Percentiles rank a stretch among this genome's conserved stretches.
Evolutionary conservation across 2,797 vertebrate genomes (phyloP).

Genomic region (Vultur gryphus): DNA sequence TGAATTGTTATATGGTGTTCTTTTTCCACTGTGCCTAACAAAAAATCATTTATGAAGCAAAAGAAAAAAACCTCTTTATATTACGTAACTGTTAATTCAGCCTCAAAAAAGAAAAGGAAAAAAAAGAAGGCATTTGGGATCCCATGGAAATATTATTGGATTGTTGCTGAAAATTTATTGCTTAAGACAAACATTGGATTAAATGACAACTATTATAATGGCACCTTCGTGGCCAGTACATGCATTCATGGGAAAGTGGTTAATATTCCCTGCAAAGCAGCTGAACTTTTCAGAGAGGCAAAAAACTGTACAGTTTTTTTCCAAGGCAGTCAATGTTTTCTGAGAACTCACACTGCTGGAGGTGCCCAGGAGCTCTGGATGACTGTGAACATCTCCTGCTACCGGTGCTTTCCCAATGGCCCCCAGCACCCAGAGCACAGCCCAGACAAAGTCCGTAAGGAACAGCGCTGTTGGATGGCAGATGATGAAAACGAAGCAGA

Average conservation of each 20-base stretch:
- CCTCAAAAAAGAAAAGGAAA: background rate
- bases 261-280: conserved; percentile 7
- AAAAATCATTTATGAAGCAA: conserved; percentile 38
- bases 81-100: conserved; percentile 41
- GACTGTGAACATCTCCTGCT: background rate
- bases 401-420: background rate
- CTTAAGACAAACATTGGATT: conserved; percentile 50
- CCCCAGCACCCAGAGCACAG: background rate
- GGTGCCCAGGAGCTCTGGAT: background rate
- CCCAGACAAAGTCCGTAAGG: background rate
- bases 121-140: conserved; percentile 2
- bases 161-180: conserved; percentile 40
- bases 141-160: conserved; percentile 6
- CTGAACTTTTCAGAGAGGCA: background rate
- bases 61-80: background rate
- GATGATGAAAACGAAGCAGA: background rate
- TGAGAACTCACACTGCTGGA: background rate
- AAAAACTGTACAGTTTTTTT: background rate
- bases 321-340: background rate
- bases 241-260: background rate
- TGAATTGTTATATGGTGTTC: conserved; percentile 5
- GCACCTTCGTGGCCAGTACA: conserved; percentile 3
- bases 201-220: conserved; percentile 19
- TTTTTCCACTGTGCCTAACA: conserved; percentile 47
- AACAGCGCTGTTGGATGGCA: background rate